Conservation (phyloP, 2,797 vertebrate genomes). For the Trachops cirrhosus region DNA sequence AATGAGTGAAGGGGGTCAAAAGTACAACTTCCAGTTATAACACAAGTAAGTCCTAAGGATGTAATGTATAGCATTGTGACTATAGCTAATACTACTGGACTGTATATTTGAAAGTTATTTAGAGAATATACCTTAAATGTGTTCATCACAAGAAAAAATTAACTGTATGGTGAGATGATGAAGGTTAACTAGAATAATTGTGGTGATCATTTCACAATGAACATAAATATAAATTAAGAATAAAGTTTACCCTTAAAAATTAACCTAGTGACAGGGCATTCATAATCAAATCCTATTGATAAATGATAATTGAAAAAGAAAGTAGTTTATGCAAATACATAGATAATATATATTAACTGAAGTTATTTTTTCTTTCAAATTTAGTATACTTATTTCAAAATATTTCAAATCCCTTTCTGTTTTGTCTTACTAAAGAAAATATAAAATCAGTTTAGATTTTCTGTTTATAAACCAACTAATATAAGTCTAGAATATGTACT, state of each 20-base stretch:
- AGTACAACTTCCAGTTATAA: neutral
- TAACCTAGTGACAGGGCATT: neutral
- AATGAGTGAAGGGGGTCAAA: neutral
- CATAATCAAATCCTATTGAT: neutral
- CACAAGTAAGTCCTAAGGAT: neutral
- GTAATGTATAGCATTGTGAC: neutral
- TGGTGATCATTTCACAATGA: neutral
- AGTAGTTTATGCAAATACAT: neutral
- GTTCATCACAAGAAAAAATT: neutral
- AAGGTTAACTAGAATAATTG: neutral
- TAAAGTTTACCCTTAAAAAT: neutral
- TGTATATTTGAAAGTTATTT: neutral
- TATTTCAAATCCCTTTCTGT: neutral
- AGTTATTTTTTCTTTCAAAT: constrained; percentile 2
- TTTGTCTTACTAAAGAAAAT: neutral
- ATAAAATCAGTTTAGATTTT: neutral
- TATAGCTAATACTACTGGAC: neutral
- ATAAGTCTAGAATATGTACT: neutral
- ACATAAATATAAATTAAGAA: neutral
- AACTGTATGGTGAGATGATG: neutral
- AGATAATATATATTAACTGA: neutral
- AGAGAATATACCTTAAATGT: neutral
- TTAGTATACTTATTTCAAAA: neutral
- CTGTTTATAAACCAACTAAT: neutral
- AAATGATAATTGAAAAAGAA: neutral